Base-by-base conservation (phyloP, 2,888 invertebrate species). In the Morpho achilles region DNA sequence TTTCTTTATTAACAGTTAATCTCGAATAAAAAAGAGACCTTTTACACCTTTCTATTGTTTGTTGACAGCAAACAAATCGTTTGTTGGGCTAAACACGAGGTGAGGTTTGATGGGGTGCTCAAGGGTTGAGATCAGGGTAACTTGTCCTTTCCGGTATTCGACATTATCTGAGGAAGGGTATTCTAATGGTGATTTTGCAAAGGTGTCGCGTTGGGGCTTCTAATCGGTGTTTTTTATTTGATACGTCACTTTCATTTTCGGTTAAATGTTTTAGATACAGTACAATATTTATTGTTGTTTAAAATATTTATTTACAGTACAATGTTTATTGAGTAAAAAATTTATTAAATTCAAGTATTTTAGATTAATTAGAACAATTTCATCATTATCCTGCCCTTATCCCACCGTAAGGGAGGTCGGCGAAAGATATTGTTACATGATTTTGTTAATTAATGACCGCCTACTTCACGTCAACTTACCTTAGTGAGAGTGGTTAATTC, bases 1-100 rank as follows among this genome's bases (percentile, higher is more conserved):
- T 65, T 67, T 71, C 73, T 73, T 78, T 76, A 80, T 80, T 81
- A 81, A 79, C 79, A 73, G 82, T 84, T 84, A 82, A 84, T 84
- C 82, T 84, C 67, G 60, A 64, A 72, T 70, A 73, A 77, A 72
- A 76, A 76, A 70, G 69, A 72, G 75, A 71, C 63, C 70, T 70
- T 82, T 85, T 79, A 77, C 86, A 87, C 87, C 86, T 87, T 80
- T 79, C 80, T 76, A 76, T 88, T 89, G 87, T 89, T 82, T 82
- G 82, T 81, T 87, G 87, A 84, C 87, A 80, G 81, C 83, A 87
- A 90, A 89, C 89, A 89, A 88, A 90, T 89, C 84, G 87, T 87
- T 86, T 85, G 83, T 82, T 82, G 79, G 72, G 72, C 82, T 77
- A 82, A 84, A 84, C 80, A 81, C 73, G 73, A 71, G 74, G 61